phyloP scores from a whole-genome alignment of 37 sponge, comb jelly and placozoan species.

The Ianthella basta region DNA sequence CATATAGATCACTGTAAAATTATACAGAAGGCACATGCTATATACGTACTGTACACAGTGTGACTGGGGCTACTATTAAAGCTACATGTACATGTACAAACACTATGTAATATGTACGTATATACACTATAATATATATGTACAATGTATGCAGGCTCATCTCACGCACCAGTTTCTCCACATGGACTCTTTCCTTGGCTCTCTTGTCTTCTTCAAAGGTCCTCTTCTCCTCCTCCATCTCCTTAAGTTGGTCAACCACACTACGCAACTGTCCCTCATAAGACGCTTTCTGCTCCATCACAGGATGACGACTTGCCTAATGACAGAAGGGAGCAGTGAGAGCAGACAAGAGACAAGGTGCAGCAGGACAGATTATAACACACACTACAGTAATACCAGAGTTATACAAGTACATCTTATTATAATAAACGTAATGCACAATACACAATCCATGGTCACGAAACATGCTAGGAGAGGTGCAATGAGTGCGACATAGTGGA shows the following conservation, averaged over 20 bases:
- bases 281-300: not conserved
- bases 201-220: constrained; percentile 33
- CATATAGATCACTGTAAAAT: no score
- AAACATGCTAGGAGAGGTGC: no score
- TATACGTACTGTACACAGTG: no score
- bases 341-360: not conserved
- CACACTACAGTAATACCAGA: no score
- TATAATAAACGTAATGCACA: no score
- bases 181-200: constrained; percentile 38
- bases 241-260: constrained; percentile 26
- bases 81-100: no score
- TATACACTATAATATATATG: not conserved
- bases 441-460: no score
- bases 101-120: constrained; percentile 10
- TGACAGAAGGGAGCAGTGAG: not conserved
- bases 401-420: not conserved
- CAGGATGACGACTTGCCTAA: not conserved
- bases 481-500: no score
- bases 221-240: constrained; percentile 37
- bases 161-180: constrained; percentile 3
- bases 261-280: constrained; percentile 8
- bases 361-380: not conserved
- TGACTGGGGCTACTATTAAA: no score
- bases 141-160: not conserved
- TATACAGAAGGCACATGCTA: no score